Evolutionary conservation across 1,140 invertebrate species (phyloP), one percentile per base, ranked within the genome.

Genomic region (Brachionus plicatilis): DNA sequence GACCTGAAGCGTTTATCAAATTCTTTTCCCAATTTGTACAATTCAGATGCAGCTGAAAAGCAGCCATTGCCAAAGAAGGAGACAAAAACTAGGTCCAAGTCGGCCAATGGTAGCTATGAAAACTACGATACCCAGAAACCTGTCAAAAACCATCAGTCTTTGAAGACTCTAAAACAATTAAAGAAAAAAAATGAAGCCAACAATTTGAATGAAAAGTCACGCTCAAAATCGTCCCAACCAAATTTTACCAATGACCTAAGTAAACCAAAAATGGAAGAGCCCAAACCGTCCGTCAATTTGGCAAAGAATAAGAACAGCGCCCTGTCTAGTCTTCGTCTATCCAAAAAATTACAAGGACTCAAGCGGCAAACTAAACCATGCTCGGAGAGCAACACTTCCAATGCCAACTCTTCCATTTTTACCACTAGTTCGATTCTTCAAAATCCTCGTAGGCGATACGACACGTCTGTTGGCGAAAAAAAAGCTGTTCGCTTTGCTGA

Each of bases 401-500:
- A 68, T 14, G 27, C 29, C 9, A 43, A 41, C 12, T 43, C 29
- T 43, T 43, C 33, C 11, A 20, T 43, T 43, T 72, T 43, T 17
- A 72, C 68, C 3, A 72, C 68, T n/a, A 76, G 14, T 11, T 76
- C 72, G 17, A 76, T 76, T 76, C 27, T 76, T n/a, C 24, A 50
- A 24, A 27, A 50, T 14, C 27, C 43, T 8, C 41, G 33, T 6
- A 76, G 27, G 43, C 20, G 72, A 50, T 24, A 53, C 43, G 17
- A 29, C 20, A 53, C 41, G 8, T 76, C 45, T 1, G 45, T 11
- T 8, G 33, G 27, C 12, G 45, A 76, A 50, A 76, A 82, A 47
- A 82, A 82, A 68, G 79, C 53, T 11, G 79, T 82, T 17, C 79
- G 79, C 14, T 82, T 82, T 37, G 79, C 79, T 7, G 79, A 82